Base-by-base conservation (phyloP, 2,113 vertebrate genomes). In the Abramis brama region DNA sequence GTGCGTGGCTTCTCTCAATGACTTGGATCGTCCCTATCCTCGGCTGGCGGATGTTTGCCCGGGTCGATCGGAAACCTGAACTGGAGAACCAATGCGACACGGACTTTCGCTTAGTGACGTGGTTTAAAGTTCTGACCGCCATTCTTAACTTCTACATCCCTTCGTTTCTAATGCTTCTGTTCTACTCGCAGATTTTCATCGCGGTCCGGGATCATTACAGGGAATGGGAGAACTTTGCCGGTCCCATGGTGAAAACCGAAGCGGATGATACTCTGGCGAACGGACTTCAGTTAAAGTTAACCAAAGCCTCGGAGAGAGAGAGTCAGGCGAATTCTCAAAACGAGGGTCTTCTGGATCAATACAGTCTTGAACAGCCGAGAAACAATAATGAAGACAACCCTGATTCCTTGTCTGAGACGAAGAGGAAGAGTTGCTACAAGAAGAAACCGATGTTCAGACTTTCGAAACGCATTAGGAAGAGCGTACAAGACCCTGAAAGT, bases 121-220 rank as follows among this genome's bases (percentile, higher is more conserved):
- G 97, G 97, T 99, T 99, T 88, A 99, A 99, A 89, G 93, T 98
- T 33, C 91, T 97, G 77, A 97, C 97, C 0, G 97, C 97, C 13
- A 93, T 97, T 36, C 88, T 97, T 62, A 99, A 99, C 91, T 99
- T 99, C 91, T 99, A 98, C 45, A 90, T 99, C 6, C 98, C 98
- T 9, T 98, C 97, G 0, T 55, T 97, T 77, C 74, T 98, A 76
- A 99, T 99, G 98, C 45, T 99, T 15, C 97, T 96, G 94, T 97
- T 99, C 92, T 99, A 99, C 79, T 92, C 90, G 0, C 95, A 94
- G 75, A 98, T 99, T 91, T 99, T 97, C 90, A 94, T 93, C 50
- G 93, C 96, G 0, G 98, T 99, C 1, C 94, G 87, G 30, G 94
- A 89, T 17, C 98, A 98, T 89, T 96, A 95, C 81, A 93, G 94